Evolutionary conservation across 2,797 vertebrate genomes (phyloP), one percentile per base, ranked within the genome.

Genomic region (Hephaestus fuliginosus): DNA sequence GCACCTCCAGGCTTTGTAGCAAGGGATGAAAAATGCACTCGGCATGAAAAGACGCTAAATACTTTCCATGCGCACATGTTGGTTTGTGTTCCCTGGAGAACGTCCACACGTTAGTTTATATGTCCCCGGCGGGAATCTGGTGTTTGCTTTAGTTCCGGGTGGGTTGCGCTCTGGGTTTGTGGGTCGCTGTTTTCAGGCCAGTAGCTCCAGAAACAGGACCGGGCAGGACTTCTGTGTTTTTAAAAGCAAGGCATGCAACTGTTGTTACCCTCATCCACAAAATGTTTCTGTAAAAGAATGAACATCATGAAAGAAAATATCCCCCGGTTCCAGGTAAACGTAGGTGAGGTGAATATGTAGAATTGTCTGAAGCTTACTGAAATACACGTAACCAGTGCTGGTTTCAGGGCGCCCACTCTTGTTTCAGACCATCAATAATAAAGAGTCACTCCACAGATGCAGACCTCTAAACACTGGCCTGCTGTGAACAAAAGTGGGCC

Each of bases 71-170:
- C 65, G 0, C 51, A 39, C 70, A 36, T 10, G 56, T 62, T 39
- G 78, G 71, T 79, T 85, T 76, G 76, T 76, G 70, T 75, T 90
- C 87, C 87, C 90, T 14, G 41, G 80, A 87, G 89, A 83, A 91
- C 30, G 70, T 58, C 49, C 60, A 30, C 63, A 48, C 51, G 49
- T 77, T 73, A 22, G 74, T 84, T 91, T 87, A 85, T 76, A 76
- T 0, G 71, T 88, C 83, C 89, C 85, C 18, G n/a, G 51, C 78
- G 91, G 87, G 81, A 88, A 70, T 78, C 79, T 82, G 82, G 33
- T 90, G 90, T 94, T 93, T 93, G 91, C 90, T 91, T 91, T 91
- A 72, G 86, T 91, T 93, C 86, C 41, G 76, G 83, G 66, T 87
- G 90, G 87, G 72, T 80, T 85, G 68, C 11, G 20, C 69, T 84